Evolutionary conservation across 1,140 invertebrate genomes (phyloP).

Genomic region (Drosophila ananassae): DNA sequence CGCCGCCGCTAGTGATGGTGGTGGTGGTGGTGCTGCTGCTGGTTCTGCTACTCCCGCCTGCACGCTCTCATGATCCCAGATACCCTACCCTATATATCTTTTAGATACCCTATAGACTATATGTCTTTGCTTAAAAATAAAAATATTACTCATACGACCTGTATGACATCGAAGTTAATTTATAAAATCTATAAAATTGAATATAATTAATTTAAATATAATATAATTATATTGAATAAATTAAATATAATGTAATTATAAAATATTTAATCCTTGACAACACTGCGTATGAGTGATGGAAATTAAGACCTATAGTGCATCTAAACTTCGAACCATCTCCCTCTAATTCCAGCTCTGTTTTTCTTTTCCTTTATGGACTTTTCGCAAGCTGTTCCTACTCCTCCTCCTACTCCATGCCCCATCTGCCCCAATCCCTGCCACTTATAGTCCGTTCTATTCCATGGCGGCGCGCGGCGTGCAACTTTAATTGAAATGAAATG

Average conservation of each 20-base stretch:
- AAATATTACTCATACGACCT: neutral
- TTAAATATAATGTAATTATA: no score
- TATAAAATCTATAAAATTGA: no score
- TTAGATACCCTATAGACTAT: no score
- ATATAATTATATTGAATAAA: no score
- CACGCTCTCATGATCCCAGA: slow-evolving; percentile 33
- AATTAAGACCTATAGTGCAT: neutral
- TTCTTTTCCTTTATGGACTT: slow-evolving; percentile 44
- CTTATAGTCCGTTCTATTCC: slow-evolving; percentile 14
- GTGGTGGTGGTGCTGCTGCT: no score
- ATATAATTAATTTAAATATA: no score
- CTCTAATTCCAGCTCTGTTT: slow-evolving; percentile 22
- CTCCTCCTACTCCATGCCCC: slow-evolving; percentile 8
- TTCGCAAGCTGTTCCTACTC: slow-evolving; percentile 32
- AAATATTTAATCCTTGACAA: no score
- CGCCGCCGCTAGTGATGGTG: no score
- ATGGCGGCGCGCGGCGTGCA: slow-evolving; percentile 61
- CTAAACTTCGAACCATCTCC: neutral
- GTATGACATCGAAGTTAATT: neutral
- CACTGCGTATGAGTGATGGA: no score
- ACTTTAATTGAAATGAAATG: slow-evolving; percentile 82
- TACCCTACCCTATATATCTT: no score
- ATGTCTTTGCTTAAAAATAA: no score
- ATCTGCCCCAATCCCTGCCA: neutral
- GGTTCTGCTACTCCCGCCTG: slow-evolving; percentile 32